Base-by-base conservation (phyloP, 2,113 vertebrate genomes). In the Emberiza fucata region DNA sequence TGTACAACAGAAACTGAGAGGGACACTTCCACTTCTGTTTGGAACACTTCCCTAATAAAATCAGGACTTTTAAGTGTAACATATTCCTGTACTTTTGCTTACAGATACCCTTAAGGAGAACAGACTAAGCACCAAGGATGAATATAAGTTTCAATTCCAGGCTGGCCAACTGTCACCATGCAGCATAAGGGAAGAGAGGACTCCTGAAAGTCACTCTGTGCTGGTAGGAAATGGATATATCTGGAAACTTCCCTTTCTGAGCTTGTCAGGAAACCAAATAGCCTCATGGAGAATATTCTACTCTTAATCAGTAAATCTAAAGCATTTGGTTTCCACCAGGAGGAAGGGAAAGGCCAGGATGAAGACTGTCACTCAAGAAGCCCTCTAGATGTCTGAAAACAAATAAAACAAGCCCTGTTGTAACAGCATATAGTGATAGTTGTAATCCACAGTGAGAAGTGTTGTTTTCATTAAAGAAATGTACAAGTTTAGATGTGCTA, bases 131-230 rank as follows among this genome's bases (percentile, higher is more conserved):
- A 59, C 4, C 28, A 70, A 54, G 14, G 51, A 63, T 25, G 8
- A 78, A 71, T 1, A 0, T 2, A 42, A 21, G 8, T 63, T 71
- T 24, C 54, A 57, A 37, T 15, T 90, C 35, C 37, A 73, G 23
- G 21, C 1, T 72, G 57, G 64, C 31, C 0, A 0, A 23, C 15
- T 37, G 33, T 12, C 19, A 57, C 21, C 29, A 65, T 0, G 0
- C 8, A 59, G 73, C 60, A 70, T 7, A 75, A 53, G 12, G 33
- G 25, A 88, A 60, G 31, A 69, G 27, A 51, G 25, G 18, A 57
- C 20, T 60, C 17, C 28, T 14, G 40, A 50, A 65, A 88, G 22
- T 5, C 6, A 9, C 19, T 65, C 19, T 64, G 39, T 28, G 53
- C 57, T 1, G 2, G 23, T 14, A 28, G 47, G 37, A 88, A 81